Conservation (phyloP, 2,797 vertebrate genomes). For the Falco berigora region DNA sequence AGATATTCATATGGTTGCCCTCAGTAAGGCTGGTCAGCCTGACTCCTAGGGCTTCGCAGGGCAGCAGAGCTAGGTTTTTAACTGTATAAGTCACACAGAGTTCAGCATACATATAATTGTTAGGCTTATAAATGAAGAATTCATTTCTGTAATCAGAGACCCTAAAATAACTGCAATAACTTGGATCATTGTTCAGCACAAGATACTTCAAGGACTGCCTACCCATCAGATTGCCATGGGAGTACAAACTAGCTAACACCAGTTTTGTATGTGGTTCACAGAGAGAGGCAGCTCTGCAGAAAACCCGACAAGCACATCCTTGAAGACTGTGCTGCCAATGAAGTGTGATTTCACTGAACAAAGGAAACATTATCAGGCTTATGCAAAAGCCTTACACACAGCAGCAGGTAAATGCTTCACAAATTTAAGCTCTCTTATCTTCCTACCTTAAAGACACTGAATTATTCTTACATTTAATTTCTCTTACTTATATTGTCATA, state of each 20-base stretch:
- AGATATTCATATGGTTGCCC: accelerated
- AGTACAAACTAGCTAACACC: accelerated
- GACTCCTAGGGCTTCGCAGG: not conserved
- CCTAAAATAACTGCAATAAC: not conserved
- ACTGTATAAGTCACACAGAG: too few relatives aligned
- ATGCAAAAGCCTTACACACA: not conserved
- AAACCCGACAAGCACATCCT: not conserved
- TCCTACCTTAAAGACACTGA: not conserved
- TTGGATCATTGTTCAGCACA: not conserved
- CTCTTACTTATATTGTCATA: not conserved
- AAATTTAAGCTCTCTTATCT: not conserved
- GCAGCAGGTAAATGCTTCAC: not conserved
- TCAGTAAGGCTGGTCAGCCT: not conserved
- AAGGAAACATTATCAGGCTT: not conserved
- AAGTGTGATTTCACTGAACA: not conserved
- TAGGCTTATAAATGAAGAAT: accelerated
- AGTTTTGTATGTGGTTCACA: accelerated
- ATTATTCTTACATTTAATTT: not conserved
- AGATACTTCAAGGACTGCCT: not conserved
- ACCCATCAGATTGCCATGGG: not conserved
- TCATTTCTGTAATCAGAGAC: not conserved
- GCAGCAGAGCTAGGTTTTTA: not conserved
- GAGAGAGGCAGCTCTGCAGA: not conserved
- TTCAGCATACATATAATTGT: not conserved
- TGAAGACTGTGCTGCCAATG: not conserved